phyloP scores from a whole-genome alignment of 92 coral and sea anemone species.

The Phenganax marumi region DNA sequence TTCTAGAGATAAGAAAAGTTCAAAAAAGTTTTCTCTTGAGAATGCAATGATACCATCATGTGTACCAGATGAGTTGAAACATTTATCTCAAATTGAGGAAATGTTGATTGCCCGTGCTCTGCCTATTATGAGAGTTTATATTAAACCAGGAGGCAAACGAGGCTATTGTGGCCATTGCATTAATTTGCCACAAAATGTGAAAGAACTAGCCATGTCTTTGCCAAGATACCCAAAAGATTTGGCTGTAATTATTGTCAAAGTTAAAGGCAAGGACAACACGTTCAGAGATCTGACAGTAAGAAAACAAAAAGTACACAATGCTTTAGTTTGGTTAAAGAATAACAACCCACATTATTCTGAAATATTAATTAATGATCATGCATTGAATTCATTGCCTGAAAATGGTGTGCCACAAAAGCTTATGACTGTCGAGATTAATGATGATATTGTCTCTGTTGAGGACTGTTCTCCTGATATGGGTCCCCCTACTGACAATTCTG shows the following conservation, averaged over 20 bases:
- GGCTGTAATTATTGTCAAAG: constrained; percentile 52
- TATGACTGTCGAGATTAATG: constrained; percentile 48
- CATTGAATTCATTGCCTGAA: constrained; percentile 37
- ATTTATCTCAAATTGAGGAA: constrained; percentile 60
- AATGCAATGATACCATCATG: constrained; percentile 46
- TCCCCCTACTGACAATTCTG: constrained; percentile 46
- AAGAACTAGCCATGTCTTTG: constrained; percentile 38
- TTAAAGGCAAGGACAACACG: neutral
- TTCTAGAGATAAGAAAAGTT: constrained; percentile 29
- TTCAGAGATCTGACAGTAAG: constrained; percentile 9
- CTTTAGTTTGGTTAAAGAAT: constrained; percentile 51
- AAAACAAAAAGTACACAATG: constrained; percentile 51
- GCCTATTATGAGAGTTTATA: constrained; percentile 62
- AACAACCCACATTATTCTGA: constrained; percentile 49
- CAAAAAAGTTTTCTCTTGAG: constrained; percentile 40
- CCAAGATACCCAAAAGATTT: constrained; percentile 47
- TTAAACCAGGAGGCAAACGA: constrained; percentile 64
- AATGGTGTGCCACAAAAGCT: constrained; percentile 47
- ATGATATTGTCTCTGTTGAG: constrained; percentile 4
- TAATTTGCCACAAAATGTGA: constrained; percentile 62
- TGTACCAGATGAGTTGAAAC: constrained; percentile 43
- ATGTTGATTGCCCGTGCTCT: constrained; percentile 61
- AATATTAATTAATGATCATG: no score
- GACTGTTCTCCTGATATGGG: constrained; percentile 47
- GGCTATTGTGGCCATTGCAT: constrained; percentile 68